Conservation (phyloP, 2,797 vertebrate species). For the Todus mexicanus region DNA sequence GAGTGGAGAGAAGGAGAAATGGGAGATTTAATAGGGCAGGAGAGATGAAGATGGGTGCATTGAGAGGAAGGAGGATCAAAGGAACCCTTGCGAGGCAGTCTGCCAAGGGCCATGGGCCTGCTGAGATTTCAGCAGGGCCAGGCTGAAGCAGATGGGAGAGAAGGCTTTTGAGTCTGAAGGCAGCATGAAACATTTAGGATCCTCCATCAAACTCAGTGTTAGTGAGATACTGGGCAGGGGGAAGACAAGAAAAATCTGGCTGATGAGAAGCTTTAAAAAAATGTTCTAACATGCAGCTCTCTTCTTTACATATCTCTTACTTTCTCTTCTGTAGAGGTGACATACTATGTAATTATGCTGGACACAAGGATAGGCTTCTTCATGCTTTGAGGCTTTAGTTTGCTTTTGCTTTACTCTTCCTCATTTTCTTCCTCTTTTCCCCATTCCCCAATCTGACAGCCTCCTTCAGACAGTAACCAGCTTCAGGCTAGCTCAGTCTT, state of each 20-base stretch:
- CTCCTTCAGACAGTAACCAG: neutral
- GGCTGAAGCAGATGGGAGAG: neutral
- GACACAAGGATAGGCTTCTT: neutral
- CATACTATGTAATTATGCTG: neutral
- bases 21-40: neutral
- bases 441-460: neutral
- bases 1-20: neutral
- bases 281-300: neutral
- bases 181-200: constrained; percentile 22
- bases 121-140: neutral
- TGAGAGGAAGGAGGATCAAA: neutral
- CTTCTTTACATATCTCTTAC: neutral
- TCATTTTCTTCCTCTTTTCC: neutral
- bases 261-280: neutral
- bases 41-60: neutral
- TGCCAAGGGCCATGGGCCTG: neutral
- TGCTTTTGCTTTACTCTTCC: neutral
- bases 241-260: neutral
- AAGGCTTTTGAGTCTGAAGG: neutral
- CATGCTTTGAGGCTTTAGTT: neutral
- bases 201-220: neutral
- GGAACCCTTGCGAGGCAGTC: neutral
- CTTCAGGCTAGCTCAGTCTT: neutral
- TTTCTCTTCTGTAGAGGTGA: neutral
- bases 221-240: neutral